phyloP scores from a whole-genome alignment of 2,113 vertebrate species.

The Lampris megalopsis region DNA sequence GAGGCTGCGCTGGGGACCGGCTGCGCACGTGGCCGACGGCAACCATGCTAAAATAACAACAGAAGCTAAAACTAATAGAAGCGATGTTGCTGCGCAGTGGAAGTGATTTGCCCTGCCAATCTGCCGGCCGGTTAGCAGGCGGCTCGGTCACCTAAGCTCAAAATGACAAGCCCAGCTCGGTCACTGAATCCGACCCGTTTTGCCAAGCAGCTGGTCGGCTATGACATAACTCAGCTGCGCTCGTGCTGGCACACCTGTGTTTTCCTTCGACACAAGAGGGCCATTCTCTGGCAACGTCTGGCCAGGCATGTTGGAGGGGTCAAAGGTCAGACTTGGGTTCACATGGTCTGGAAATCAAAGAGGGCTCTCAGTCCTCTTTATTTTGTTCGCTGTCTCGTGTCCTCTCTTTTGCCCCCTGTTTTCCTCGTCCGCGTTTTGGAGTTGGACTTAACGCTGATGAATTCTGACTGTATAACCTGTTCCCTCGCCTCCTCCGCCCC shows the following conservation, averaged over 20 bases:
- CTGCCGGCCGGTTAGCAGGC: constrained; percentile 22
- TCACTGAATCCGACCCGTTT: constrained; percentile 33
- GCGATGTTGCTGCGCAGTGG: constrained; percentile 38
- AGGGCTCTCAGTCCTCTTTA: background rate
- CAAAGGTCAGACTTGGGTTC: constrained; percentile 40
- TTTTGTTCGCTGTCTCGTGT: background rate
- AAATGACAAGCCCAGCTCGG: constrained; percentile 22
- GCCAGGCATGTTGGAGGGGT: constrained; percentile 36
- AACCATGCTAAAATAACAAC: constrained; percentile 53
- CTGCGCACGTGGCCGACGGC: constrained; percentile 60
- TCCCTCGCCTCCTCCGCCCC: background rate
- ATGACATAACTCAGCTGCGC: constrained; percentile 43
- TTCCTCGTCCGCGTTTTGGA: background rate
- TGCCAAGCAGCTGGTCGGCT: constrained; percentile 36
- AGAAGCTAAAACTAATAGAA: constrained; percentile 64
- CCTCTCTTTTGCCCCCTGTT: background rate
- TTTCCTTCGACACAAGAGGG: constrained; percentile 56
- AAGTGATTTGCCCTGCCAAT: constrained; percentile 56
- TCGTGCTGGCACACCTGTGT: constrained; percentile 64
- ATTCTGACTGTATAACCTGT: background rate
- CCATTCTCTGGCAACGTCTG: constrained; percentile 47
- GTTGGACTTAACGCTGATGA: no score
- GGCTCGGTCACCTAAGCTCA: constrained; percentile 28
- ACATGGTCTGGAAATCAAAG: constrained; percentile 13
- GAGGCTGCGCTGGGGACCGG: constrained; percentile 42